Percentiles rank a stretch among this genome's conserved stretches.
These are phyloP conservation scores for Catotricha subobsoleta DNA, from an alignment of 2,888 invertebrate species.

Conservation along the genomic window DNA sequence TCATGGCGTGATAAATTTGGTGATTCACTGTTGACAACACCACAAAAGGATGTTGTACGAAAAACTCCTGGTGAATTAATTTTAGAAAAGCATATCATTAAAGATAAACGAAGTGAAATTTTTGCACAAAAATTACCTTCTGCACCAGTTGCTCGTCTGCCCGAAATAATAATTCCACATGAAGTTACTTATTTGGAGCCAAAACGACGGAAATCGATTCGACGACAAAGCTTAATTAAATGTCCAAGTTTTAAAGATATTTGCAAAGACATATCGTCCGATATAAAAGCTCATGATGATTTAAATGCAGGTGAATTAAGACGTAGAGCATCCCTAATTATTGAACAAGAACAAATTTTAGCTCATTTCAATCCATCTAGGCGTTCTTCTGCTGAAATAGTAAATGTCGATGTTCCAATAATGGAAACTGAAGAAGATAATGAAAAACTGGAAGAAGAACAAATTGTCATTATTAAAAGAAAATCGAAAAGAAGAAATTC, in stretches of 20 bases:
- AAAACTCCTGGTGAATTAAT: constrained; percentile 56
- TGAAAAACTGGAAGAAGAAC: constrained; percentile 22
- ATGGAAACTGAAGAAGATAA: constrained; percentile 1
- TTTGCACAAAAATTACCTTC: neutral
- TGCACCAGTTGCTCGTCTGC: neutral
- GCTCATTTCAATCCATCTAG: neutral
- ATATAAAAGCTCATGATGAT: constrained; percentile 32
- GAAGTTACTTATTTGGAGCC: constrained; percentile 20
- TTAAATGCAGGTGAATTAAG: constrained; percentile 35
- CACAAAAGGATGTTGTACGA: constrained; percentile 25
- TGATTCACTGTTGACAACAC: constrained; percentile 32
- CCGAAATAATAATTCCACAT: constrained; percentile 14
- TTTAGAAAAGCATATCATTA: constrained; percentile 55
- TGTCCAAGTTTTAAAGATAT: constrained; percentile 37
- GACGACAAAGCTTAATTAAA: constrained; percentile 24
- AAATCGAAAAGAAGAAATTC: constrained; percentile 20
- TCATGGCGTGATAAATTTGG: constrained; percentile 46
- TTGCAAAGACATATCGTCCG: constrained; percentile 34
- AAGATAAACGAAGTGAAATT: constrained; percentile 31
- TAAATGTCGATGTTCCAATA: neutral
- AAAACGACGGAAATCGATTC: constrained; percentile 19
- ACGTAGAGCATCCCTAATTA: constrained; percentile 32
- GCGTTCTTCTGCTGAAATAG: constrained; percentile 2
- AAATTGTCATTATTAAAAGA: constrained; percentile 15
- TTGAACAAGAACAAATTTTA: constrained; percentile 31